Conservation (phyloP, 1,140 invertebrate genomes). For the Mycetomoellerius zeteki region DNA sequence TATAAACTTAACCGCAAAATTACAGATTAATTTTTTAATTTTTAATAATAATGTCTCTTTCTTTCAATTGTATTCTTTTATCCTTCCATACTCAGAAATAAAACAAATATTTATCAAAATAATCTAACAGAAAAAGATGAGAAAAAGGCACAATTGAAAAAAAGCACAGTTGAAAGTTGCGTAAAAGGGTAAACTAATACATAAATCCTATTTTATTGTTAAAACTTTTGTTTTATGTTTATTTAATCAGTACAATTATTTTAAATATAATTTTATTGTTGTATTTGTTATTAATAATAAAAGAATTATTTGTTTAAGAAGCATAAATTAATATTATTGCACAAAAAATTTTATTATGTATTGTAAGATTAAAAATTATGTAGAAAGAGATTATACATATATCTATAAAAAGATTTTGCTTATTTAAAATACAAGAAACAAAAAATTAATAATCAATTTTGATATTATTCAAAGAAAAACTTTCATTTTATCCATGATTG, state of each 20-base stretch:
- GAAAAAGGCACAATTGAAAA: too few relatives aligned
- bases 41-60: not conserved
- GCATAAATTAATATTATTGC: too few relatives aligned
- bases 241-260: not conserved
- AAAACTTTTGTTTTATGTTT: not conserved
- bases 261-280: not conserved
- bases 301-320: not conserved
- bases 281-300: not conserved
- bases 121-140: too few relatives aligned
- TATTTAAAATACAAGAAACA: not conserved
- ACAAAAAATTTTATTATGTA: too few relatives aligned
- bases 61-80: too few relatives aligned
- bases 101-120: too few relatives aligned
- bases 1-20: not conserved
- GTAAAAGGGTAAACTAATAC: too few relatives aligned
- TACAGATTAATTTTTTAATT: not conserved
- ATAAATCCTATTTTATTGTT: not conserved
- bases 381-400: not conserved
- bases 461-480: not conserved
- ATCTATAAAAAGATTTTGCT: not conserved
- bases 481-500: not conserved
- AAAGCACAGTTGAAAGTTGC: too few relatives aligned
- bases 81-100: too few relatives aligned
- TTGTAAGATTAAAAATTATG: slow-evolving; percentile 5
- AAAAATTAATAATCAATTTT: not conserved